Evolutionary conservation across 2,797 vertebrate genomes (phyloP), one percentile per base, ranked within the genome.

Genomic region (Ibycter americanus): DNA sequence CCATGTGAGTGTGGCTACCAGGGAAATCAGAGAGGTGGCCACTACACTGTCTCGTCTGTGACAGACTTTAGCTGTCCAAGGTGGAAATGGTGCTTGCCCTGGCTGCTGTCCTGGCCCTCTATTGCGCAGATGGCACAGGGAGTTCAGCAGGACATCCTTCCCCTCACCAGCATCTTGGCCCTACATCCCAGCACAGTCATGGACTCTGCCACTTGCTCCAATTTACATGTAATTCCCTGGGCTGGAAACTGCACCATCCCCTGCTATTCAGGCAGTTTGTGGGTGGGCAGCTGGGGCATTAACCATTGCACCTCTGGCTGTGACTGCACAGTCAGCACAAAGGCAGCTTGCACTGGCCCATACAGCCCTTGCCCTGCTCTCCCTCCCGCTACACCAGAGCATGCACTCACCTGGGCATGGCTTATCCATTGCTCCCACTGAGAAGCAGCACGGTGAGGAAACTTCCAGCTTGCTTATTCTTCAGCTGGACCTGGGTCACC

Each of bases 361-460:
- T 0, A 2, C 25, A 72, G 18, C 15, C 26, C 40, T 52, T 63
- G 23, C 8, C 16, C 17, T 72, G 29, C 13, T 80, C 16, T 6
- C 32, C 20, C 7, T n/a, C 25, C 13, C 4, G 1, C 42, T 22
- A 5, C 4, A 4, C 19, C 2, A 1, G 42, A 47, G 17, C 26
- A 19, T 19, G 5, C 14, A 1, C 12, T 47, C 34, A 36, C 4
- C 15, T n/a, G 2, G 1, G 7, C 18, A 26, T 0, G 0, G 18
- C 32, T 56, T 56, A 29, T 36, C 18, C 2, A 3, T 40, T n/a
- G 59, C n/a, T 29, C 9, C 0, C 15, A 47, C 11, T 66, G 46
- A 59, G 36, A 12, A 62, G 62, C 21, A 27, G 21, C 62, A 15
- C 1, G 3, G 29, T 23, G 26, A 61, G 26, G 47, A 67, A 31